Base-by-base conservation (phyloP, 2,113 vertebrate genomes). In the Urocolius indicus region DNA sequence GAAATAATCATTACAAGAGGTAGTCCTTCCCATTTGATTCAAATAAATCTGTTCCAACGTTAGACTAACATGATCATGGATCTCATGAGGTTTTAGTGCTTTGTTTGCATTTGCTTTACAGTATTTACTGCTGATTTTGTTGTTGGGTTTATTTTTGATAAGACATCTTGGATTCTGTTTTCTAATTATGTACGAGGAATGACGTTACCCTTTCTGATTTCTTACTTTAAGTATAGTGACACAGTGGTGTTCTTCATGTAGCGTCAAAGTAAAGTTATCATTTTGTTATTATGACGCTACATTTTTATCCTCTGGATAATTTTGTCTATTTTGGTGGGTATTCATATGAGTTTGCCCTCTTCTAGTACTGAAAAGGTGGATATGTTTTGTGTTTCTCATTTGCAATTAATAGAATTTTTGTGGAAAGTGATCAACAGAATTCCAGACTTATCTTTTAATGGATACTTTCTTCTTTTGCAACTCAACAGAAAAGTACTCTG, bases 1-100 rank as follows among this genome's bases (percentile, higher is more conserved):
- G 95, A 91, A 96, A 92, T 93, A 95, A 94, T 93, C 89, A 85
- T 94, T 95, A 92, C 63, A 96, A 91, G 94, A 95, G 87, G 85
- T 95, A 96, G 74, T 94, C 76, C 90, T 94, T 90, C 58, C 77
- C 66, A 80, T 92, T 95, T 87, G 88, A 86, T 95, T 93, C 92
- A 91, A 90, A 95, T 89, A 95, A 84, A 94, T 95, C 88, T 94
- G 29, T 94, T 93, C 55, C 90, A 84, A 51, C 34, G 22, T 48
- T 78, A 95, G 86, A 30, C 68, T 89, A 88, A 91, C 78, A 61
- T 78, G 94, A 78, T 82, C 89, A 76, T 58, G 74, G 87, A 95
- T 97, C 95, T 95, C 84, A 89, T 84, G 94, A 91, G 66, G 54
- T 83, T 93, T 93, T 73, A 51, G 43, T 58, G 49, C 8, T 88